Evolutionary conservation across 2,113 vertebrate genomes (phyloP), one percentile per base, ranked within the genome.

Genomic region (Vulpes vulpes): DNA sequence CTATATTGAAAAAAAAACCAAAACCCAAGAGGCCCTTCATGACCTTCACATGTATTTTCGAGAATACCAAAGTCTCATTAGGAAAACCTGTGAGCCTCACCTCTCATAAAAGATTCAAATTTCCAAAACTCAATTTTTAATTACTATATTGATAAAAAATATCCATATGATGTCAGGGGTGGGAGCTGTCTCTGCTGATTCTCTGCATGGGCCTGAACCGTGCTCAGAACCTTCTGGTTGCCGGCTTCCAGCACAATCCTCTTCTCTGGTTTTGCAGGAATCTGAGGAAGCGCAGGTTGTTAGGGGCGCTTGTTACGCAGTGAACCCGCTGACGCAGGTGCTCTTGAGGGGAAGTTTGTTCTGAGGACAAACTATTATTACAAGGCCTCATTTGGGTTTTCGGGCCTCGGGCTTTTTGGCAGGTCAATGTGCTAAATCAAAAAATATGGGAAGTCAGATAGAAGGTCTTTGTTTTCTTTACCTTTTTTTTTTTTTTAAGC

Each of bases 341-440:
- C 55, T 95, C 84, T 22, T n/a, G 53, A 74, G 84, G 76, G 10
- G 16, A 85, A 43, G 32, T 86, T 76, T 76, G 74, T 76, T 89
- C 69, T 22, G 83, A 92, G 76, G 27, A 94, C 83, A 90, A 84
- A 84, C 35, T 64, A 59, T 90, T 88, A 88, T 79, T 85, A 32
- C 59, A 65, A 79, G 55, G 57, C 60, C 84, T 97, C 85, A 62
- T 94, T 96, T 81, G n/a, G 20, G 64, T 82, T 95, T 95, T 78
- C 60, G 65, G 96, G 89, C 80, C 55, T 78, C 43, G 59, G 80
- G 81, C 82, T 95, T 95, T 97, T 95, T 92, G 95, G 86, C 84
- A 94, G 60, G 64, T 71, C 84, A 59, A 2, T 22, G n/a, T 62
- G 80, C 49, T 81, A 90, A 91, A 86, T 93, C 89, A 97, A 92